Evolutionary conservation across 1,140 invertebrate genomes (phyloP), one percentile per base, ranked within the genome.

Genomic region (Drosophila quadrilineata): DNA sequence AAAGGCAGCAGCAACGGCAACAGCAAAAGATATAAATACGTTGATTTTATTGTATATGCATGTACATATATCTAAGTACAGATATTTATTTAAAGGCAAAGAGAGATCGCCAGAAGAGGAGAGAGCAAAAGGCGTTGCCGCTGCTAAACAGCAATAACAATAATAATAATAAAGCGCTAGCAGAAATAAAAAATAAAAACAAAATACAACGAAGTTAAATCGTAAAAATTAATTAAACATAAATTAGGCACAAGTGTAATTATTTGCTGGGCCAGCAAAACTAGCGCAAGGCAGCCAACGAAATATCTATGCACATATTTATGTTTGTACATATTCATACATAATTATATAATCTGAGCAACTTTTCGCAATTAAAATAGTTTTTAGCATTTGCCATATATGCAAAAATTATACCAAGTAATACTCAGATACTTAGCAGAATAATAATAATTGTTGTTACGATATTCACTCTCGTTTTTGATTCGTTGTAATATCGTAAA

Each of bases 71-170:
- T 17, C 56, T 56, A 38, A 24, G 33, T 50, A 74, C 38, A 35
- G 31, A 63, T 76, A 68, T 54, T 71, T 59, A 71, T 63, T 31
- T 63, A 64, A 50, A 70, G 40, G 67, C 67, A 36, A 66, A 71
- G 56, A n/a, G n/a, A 57, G 56, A 59, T 74, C 45, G 50, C 62
- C 63, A 72, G 59, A n/a, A n/a, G n/a, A 58, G 62, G 40, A 35
- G 60, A 62, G 35, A 48, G 46, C 41, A 59, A 49, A 54, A 77
- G 77, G 77, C 77, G 79, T 85, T 73, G 69, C 56, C 71, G 19
- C 56, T 26, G 46, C 69, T 33, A 50, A 54, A 56, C n/a, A n/a
- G n/a, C n/a, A n/a, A n/a, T n/a, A n/a, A n/a, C n/a, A n/a, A n/a
- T n/a, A n/a, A n/a, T n/a, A n/a, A n/a, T n/a, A n/a, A n/a, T n/a